phyloP scores from a whole-genome alignment of 2,113 vertebrate species.

The Ancistrus triradiatus region DNA sequence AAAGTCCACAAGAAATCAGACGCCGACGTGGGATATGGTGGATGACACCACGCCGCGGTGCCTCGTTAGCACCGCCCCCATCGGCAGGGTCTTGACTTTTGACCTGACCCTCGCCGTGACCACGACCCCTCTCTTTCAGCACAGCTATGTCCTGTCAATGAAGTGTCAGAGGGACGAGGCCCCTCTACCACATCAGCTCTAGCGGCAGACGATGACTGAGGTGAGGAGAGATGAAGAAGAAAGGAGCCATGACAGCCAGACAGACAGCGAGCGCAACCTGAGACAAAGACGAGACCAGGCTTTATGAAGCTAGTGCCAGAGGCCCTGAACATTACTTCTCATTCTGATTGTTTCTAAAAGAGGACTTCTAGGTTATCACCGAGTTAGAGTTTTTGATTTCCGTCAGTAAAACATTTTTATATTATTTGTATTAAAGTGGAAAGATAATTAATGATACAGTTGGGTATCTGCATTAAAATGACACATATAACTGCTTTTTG shows the following conservation, averaged over 20 bases:
- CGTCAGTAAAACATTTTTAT: no score
- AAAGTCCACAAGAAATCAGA: no score
- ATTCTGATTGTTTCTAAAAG: no score
- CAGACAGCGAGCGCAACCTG: slow-evolving; percentile 24
- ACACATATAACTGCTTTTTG: no score
- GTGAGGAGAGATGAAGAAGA: slow-evolving; percentile 21
- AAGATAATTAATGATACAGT: no score
- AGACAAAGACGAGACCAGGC: slow-evolving; percentile 15
- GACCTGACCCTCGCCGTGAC: slow-evolving; percentile 55
- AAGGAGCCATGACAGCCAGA: slow-evolving; percentile 33
- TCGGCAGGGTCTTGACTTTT: slow-evolving; percentile 54
- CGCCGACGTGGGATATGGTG: no score
- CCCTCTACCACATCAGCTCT: slow-evolving; percentile 46
- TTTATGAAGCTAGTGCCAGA: no score
- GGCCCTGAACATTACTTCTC: no score
- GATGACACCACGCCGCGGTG: slow-evolving; percentile 2
- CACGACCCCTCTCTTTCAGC: slow-evolving; percentile 42
- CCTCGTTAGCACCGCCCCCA: slow-evolving; percentile 52
- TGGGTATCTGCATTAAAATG: no score
- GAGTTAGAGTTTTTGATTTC: no score
- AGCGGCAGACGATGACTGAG: slow-evolving; percentile 42
- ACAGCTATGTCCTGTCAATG: slow-evolving; percentile 60
- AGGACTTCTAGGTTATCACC: no score
- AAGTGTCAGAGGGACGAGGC: slow-evolving; percentile 50
- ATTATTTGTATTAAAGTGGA: no score